Percentiles rank a stretch among this genome's conserved stretches.
phyloP scores from a whole-genome alignment of 2,797 vertebrate species.

The Pterois miles region DNA sequence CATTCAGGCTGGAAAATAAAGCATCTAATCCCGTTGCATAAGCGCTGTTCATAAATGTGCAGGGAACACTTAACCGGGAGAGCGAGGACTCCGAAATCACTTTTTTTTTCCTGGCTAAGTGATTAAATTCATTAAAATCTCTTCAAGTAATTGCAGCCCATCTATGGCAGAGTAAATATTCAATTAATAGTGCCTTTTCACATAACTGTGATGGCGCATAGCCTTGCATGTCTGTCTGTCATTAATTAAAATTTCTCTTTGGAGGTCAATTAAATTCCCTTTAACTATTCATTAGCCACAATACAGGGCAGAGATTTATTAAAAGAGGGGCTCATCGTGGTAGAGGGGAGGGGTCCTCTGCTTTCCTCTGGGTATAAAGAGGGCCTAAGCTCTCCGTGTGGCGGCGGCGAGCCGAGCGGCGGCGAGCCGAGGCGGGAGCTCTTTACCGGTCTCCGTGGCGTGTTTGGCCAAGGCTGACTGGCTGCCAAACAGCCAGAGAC shows the following conservation, averaged over 20 bases:
- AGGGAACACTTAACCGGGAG: conserved; percentile 23
- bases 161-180: conserved; percentile 82
- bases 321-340: conserved; percentile 38
- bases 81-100: conserved; percentile 28
- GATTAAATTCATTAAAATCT: conserved; percentile 80
- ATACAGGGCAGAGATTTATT: conserved; percentile 49
- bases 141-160: conserved; percentile 79
- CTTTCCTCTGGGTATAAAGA: conserved; percentile 37
- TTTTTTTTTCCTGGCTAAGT: conserved; percentile 32
- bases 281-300: conserved; percentile 80
- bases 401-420: conserved; percentile 46
- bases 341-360: conserved; percentile 7
- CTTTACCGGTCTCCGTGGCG: conserved; percentile 59
- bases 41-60: conserved; percentile 33
- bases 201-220: conserved; percentile 73
- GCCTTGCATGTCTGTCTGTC: conserved; percentile 63
- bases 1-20: conserved; percentile 22
- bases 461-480: conserved; percentile 76
- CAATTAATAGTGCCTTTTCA: conserved; percentile 80
- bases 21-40: conserved; percentile 38
- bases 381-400: conserved; percentile 39
- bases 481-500: conserved; percentile 76
- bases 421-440: conserved; percentile 43
- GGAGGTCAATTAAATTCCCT: conserved; percentile 82
- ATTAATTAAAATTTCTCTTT: conserved; percentile 83